Evolutionary conservation across 2,113 vertebrate genomes (phyloP).

Genomic region (Merops nubicus): DNA sequence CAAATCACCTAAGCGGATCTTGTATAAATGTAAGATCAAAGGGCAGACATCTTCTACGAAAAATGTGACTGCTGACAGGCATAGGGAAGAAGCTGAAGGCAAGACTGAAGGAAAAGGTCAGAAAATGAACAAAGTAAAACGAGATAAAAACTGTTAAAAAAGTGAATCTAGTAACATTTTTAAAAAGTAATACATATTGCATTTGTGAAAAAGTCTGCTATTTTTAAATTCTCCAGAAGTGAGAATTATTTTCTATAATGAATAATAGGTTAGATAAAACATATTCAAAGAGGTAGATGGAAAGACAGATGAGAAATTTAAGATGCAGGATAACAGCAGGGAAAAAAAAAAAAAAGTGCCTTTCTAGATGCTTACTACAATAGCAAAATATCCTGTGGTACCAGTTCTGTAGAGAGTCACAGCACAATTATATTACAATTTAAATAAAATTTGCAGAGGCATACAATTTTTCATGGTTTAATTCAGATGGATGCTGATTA

Average conservation of each 20-base stretch:
- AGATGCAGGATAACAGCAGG: neutral
- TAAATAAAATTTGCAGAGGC: neutral
- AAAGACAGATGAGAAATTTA: neutral
- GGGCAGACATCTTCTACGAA: neutral
- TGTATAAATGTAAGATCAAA: neutral
- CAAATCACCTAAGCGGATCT: neutral
- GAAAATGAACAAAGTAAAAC: neutral
- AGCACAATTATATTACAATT: neutral
- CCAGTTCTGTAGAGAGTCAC: neutral
- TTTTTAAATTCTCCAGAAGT: neutral
- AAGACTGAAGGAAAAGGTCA: neutral
- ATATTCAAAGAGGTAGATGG: neutral
- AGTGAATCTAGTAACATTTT: neutral
- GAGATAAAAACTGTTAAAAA: neutral
- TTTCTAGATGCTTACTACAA: neutral
- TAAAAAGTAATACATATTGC: fast-evolving
- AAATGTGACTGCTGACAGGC: neutral
- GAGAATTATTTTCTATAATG: neutral
- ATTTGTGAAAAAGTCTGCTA: neutral
- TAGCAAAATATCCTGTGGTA: neutral
- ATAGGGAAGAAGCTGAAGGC: neutral
- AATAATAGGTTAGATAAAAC: neutral
- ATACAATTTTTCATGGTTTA: neutral
- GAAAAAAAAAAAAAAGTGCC: neutral
- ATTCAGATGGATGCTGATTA: neutral